phyloP scores from a whole-genome alignment of 2,888 invertebrate species.

The Orthosia gracilis region DNA sequence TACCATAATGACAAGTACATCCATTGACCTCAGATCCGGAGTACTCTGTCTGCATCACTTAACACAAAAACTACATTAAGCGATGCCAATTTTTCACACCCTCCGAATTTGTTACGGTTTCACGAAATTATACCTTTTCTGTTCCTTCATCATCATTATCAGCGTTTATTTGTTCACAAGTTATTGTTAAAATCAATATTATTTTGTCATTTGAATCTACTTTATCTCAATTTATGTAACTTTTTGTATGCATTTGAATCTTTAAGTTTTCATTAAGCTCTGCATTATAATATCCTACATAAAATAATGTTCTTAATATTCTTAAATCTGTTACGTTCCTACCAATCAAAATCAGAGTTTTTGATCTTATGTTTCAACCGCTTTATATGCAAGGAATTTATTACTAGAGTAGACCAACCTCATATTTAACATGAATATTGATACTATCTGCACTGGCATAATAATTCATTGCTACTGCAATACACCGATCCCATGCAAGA shows the following conservation, averaged over 20 bases:
- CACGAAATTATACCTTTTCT: constrained; percentile 55
- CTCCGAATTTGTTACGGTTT: constrained; percentile 58
- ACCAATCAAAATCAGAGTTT: background rate
- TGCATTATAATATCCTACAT: background rate
- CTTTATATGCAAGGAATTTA: background rate
- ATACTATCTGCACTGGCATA: background rate
- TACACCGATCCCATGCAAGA: constrained; percentile 3
- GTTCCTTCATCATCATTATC: constrained; percentile 55
- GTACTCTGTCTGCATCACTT: constrained; percentile 49
- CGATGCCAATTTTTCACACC: constrained; percentile 51
- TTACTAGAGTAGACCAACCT: background rate
- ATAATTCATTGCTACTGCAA: constrained; percentile 19
- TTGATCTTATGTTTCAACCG: background rate
- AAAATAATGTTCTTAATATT: background rate
- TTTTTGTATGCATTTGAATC: background rate
- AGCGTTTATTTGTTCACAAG: constrained; percentile 36
- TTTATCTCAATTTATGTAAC: background rate
- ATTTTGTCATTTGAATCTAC: constrained; percentile 8
- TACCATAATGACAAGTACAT: constrained; percentile 28
- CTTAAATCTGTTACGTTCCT: background rate
- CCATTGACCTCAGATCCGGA: constrained; percentile 35
- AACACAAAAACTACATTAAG: constrained; percentile 62
- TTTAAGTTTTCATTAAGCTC: background rate
- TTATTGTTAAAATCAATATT: constrained; percentile 34
- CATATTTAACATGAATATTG: constrained; percentile 3